Percentiles rank a stretch among this genome's conserved stretches.
Conservation (phyloP, 2,888 invertebrate genomes). For the Diplazon laetatorius region DNA sequence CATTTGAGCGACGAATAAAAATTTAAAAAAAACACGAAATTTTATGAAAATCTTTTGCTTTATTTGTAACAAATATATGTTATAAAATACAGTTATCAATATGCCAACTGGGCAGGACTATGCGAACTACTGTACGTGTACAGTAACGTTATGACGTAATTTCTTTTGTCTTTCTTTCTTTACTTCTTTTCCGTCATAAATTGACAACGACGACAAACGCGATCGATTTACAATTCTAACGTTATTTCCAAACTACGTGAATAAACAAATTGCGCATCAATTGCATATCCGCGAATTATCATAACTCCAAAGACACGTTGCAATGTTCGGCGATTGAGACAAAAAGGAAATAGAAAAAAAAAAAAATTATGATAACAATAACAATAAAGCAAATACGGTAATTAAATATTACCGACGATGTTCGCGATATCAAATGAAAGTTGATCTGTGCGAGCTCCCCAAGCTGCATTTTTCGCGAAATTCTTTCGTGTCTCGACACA, state of each 20-base stretch:
- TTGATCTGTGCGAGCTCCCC: too few relatives aligned
- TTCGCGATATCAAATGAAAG: too few relatives aligned
- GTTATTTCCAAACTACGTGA: constrained; percentile 4
- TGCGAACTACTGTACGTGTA: constrained; percentile 24
- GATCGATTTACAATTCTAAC: constrained; percentile 27
- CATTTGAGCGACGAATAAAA: neutral
- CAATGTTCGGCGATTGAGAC: constrained; percentile 8
- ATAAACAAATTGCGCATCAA: constrained; percentile 17
- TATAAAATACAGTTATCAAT: constrained; percentile 57
- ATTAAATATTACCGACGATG: too few relatives aligned
- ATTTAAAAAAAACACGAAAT: neutral
- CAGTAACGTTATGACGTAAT: constrained; percentile 25
- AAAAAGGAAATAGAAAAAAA: too few relatives aligned
- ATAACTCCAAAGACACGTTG: constrained; percentile 25
- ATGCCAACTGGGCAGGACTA: constrained; percentile 16
- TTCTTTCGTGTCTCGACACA: neutral
- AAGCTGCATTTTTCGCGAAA: neutral
- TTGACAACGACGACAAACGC: constrained; percentile 24
- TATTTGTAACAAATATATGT: constrained; percentile 72
- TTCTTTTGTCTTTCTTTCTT: too few relatives aligned
- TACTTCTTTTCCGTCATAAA: too few relatives aligned
- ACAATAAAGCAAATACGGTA: too few relatives aligned
- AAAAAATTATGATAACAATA: neutral
- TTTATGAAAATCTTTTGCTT: constrained; percentile 69
- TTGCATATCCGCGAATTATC: constrained; percentile 17